Evolutionary conservation across 2,888 invertebrate species (phyloP), one percentile per base, ranked within the genome.

Genomic region (Papilio gigon): DNA sequence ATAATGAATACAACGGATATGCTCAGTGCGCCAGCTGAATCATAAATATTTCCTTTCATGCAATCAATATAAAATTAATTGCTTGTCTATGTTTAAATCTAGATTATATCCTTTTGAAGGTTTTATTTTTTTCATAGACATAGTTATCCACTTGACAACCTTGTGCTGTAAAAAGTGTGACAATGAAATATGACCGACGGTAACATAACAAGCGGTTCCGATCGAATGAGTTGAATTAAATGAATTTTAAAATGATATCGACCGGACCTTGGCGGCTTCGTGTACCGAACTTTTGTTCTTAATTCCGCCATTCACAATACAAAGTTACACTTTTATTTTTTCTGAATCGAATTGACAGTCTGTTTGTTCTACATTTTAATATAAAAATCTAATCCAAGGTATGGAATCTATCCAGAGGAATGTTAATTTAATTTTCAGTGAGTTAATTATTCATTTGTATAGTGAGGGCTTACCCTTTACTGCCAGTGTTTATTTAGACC

Each of bases 271-370:
- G 85, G 70, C 71, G 71, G 72, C 68, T 62, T 72, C 73, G 71
- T 72, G 72, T 74, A 76, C 78, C 72, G 73, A 76, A 71, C 71
- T 73, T 77, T 77, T 77, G 78, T 74, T 79, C 77, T 83, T 76
- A 83, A 85, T 87, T 88, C 88, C 85, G 88, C 89, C 86, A 87
- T 90, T 90, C 87, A 87, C 88, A 74, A 77, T 64, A 80, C 79
- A 77, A 83, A 84, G 42, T 61, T 56, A 56, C 33, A 67, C 59
- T 84, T 82, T 78, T 72, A 77, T 37, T 63, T 56, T 44, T 62
- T 42, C 25, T 53, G 37, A 44, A 40, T 33, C 17, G 20, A 58
- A 67, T 35, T 27, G 14, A 20, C 17, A 30, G 20, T n/a, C n/a
- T 14, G 8, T 17, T 9, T 17, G 9, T 17, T 56, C 12, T 56